Base-by-base conservation (phyloP, 1,140 invertebrate species). In the Ceratina japonica region DNA sequence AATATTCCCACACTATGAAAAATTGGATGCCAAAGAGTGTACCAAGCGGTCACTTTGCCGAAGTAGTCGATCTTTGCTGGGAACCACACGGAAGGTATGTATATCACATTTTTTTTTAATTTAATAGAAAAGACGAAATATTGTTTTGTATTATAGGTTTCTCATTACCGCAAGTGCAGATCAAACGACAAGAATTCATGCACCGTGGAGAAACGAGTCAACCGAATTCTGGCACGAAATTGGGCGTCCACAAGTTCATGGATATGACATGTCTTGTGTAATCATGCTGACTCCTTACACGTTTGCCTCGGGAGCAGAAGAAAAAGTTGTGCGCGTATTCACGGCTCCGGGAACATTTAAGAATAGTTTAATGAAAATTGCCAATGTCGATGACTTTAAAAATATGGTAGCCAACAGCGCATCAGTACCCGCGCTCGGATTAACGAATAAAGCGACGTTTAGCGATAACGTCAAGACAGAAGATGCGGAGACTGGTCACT, bases 391-490 rank as follows among this genome's bases (percentile, higher is more conserved):
- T 2, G 92, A 94, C 79, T 86, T 88, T 4, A 85, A 91, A 69
- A 89, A 91, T 83, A 71, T 72, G 16, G 65, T 84, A 75, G 95
- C 95, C 12, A 95, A 97, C 90, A 96, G 95, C 61, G 98, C 98
- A n/a, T 95, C 96, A 18, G 96, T 99, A 10, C 98, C 98, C 18
- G 97, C 98, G 0, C 93, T 99, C 20, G 98, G 98, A 20, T 92
- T 99, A 31, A 99, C 98, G 0, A 99, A 99, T 92, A 99, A 99
- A 93, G 97, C 97, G 0, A 95, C 98, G 10, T 97, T 95, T 88
- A 92, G 94, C 37, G 92, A 90, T 24, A 86, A 89, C 20, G 75
- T 87, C 8, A 71, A 88, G 77, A 81, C 88, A 3, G 54, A 90
- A 93, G 71, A 83, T 89, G 1, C 91, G 92, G 81, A 92, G 94